phyloP scores from a whole-genome alignment of 2,888 invertebrate genomes.

The Cephus runcator region DNA sequence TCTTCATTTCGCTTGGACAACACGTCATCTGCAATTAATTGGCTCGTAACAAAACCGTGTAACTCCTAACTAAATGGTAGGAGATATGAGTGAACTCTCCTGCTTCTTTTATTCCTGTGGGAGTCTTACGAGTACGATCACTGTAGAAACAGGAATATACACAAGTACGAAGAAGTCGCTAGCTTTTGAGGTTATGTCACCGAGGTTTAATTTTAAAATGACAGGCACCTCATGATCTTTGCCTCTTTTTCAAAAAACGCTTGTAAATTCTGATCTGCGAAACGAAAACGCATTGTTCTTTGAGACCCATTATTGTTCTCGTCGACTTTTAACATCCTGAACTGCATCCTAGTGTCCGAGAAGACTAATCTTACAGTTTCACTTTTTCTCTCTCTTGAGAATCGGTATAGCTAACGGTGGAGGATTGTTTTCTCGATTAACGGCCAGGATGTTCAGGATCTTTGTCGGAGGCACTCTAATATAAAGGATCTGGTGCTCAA shows the following conservation, averaged over 20 bases:
- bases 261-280: conserved; percentile 18
- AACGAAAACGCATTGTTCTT: conserved; percentile 31
- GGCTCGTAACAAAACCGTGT: background rate
- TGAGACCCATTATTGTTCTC: conserved; percentile 39
- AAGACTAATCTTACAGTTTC: background rate
- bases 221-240: background rate
- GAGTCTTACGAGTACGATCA: background rate
- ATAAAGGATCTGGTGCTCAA: conserved; percentile 42
- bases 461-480: conserved; percentile 41
- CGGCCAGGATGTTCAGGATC: background rate
- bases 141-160: background rate
- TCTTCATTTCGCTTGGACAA: background rate
- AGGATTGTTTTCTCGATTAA: background rate
- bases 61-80: background rate
- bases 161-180: background rate
- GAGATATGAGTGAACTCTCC: background rate
- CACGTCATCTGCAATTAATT: background rate
- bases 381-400: background rate
- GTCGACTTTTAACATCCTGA: background rate
- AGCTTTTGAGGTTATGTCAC: background rate
- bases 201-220: background rate
- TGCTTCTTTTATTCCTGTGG: background rate
- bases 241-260: background rate
- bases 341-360: background rate
- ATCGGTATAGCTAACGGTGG: background rate